phyloP scores from a whole-genome alignment of 2,888 invertebrate genomes.

The Nesidiocoris tenuis region DNA sequence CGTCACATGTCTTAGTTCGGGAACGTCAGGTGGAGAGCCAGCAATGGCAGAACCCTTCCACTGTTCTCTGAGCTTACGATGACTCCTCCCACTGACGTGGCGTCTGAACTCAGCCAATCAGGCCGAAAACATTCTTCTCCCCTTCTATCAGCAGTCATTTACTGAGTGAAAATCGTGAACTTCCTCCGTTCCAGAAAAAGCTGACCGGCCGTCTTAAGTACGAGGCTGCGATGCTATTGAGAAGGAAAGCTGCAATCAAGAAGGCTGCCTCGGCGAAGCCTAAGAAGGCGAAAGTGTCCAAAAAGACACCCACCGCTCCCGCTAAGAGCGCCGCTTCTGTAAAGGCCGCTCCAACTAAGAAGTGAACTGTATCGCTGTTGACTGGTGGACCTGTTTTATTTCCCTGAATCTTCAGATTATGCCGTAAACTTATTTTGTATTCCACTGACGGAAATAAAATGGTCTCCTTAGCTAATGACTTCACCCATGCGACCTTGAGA shows the following conservation, averaged over 20 bases:
- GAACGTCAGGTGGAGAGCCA: constrained; percentile 29
- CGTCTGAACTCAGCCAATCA: constrained; percentile 27
- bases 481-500: no score
- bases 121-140: no score
- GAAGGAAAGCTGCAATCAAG: constrained; percentile 59
- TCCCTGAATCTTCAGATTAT: background rate
- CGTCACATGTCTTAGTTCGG: constrained; percentile 22
- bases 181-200: constrained; percentile 53
- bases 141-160: no score
- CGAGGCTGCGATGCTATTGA: constrained; percentile 59
- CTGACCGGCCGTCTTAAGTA: constrained; percentile 58
- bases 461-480: background rate
- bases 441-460: background rate
- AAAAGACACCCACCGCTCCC: constrained; percentile 7
- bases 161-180: no score
- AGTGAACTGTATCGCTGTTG: background rate
- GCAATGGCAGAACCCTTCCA: constrained; percentile 39
- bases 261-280: constrained; percentile 60
- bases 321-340: background rate
- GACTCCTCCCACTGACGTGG: constrained; percentile 16
- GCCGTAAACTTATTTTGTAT: background rate
- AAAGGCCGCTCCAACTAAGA: background rate
- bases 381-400: background rate
- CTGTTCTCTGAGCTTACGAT: constrained; percentile 7
- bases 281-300: constrained; percentile 54